Evolutionary conservation across 2,888 invertebrate genomes (phyloP), one percentile per base, ranked within the genome.

Genomic region (Aphodius sticticus): DNA sequence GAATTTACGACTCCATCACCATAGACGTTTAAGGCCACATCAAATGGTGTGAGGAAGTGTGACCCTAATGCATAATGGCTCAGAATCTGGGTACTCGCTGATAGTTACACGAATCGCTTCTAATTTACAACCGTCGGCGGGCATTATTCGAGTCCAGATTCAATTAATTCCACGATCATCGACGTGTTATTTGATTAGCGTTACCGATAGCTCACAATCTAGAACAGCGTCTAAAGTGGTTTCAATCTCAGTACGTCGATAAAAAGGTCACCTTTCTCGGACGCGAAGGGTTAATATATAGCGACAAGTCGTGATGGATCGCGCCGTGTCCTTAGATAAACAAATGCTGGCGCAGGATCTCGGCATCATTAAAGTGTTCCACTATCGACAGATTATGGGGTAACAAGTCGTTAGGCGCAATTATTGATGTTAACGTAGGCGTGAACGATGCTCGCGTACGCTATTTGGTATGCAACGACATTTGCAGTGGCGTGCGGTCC

Each of bases 321-420:
- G 78, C 77, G 36, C 53, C 78, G 16, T 78, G 78, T 80, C 80
- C 70, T 69, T 15, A 78, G 78, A 80, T 80, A 80, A 80, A 80
- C 79, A 79, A 81, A 79, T 74, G 71, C 76, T 26, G 70, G 74
- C 35, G 16, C 35, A 53, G 76, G 81, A 80, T 76, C 80, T 79
- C 77, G 81, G 80, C 81, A 83, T 84, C 85, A 83, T 84, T 83
- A 84, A 83, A 84, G 83, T 84, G 83, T 83, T 82, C 81, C 82
- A 82, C 80, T 85, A 85, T 84, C 84, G 81, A 81, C 83, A 84
- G 85, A 86, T 86, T 85, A 84, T 84, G 83, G 80, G 80, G 83
- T 81, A 84, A 86, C 85, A 86, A 84, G 83, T 86, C 85, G 85
- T 86, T 86, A 85, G 84, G 84, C 82, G 85, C 85, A 85, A 86